A percentile compares a stretch with the other conserved stretches of the same genome.
Evolutionary conservation across 2,888 invertebrate genomes (phyloP).

Genomic region (Gandaritis pyraliata): DNA sequence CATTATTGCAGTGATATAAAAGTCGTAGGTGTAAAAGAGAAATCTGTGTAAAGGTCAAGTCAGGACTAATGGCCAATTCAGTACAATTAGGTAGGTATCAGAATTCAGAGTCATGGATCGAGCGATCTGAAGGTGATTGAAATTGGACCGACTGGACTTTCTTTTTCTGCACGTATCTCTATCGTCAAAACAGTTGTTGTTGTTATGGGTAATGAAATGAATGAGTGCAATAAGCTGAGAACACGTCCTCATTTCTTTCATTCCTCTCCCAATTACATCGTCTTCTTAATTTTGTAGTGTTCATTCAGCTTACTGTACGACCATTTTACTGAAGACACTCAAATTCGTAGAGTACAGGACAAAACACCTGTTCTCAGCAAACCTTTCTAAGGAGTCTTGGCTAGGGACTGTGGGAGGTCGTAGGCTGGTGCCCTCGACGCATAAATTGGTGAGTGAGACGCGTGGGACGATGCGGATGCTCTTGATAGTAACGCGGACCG

Average conservation of each 20-base stretch:
- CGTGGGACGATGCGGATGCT: constrained; percentile 73
- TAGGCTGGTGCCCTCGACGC: constrained; percentile 57
- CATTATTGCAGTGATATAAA: constrained; percentile 22
- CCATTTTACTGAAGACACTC: neutral
- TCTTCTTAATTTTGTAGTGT: too few species aligned
- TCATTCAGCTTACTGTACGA: too few species aligned
- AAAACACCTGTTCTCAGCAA: constrained; percentile 1
- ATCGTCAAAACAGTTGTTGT: too few species aligned
- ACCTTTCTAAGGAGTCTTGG: constrained; percentile 29
- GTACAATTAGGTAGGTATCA: constrained; percentile 16
- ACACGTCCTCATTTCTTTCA: too few species aligned
- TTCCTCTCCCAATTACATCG: too few species aligned
- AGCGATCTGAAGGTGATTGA: neutral
- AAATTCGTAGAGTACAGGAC: neutral
- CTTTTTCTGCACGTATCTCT: too few species aligned
- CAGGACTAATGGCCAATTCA: constrained; percentile 11
- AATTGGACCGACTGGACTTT: neutral
- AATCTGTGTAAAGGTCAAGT: constrained; percentile 21
- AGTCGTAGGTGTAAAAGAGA: constrained; percentile 27
- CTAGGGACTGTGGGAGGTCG: constrained; percentile 61
- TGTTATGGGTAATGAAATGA: too few species aligned
- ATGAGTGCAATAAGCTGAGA: too few species aligned
- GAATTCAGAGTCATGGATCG: constrained; percentile 7
- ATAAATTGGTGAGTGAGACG: constrained; percentile 69
- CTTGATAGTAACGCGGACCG: constrained; percentile 60